Percentiles rank a stretch among this genome's conserved stretches.
Conservation (phyloP, 2,888 invertebrate species). For the Zygothrica quintamaculata region DNA sequence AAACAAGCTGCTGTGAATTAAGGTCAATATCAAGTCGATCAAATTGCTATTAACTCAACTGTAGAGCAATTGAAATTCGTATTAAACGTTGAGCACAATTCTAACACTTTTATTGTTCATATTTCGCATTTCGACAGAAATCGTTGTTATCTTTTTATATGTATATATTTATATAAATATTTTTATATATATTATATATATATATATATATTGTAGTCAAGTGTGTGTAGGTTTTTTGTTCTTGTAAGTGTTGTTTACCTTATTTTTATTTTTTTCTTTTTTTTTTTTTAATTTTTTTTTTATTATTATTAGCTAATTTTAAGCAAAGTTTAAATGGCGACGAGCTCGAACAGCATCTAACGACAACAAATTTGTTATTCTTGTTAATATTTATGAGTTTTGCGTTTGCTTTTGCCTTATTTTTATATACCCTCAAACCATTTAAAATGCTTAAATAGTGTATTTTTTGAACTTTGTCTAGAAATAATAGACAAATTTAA, state of each 20-base stretch:
- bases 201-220: not conserved
- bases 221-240: constrained; percentile 34
- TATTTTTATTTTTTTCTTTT: constrained; percentile 24
- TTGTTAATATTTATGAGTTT: constrained; percentile 62
- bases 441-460: no score
- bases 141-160: constrained; percentile 2
- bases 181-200: not conserved
- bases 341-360: constrained; percentile 47
- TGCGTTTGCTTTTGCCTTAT: constrained; percentile 42
- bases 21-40: no score
- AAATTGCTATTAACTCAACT: no score
- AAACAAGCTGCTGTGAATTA: no score
- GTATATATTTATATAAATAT: no score
- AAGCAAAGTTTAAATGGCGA: constrained; percentile 68
- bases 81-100: not conserved
- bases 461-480: no score
- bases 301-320: constrained; percentile 73
- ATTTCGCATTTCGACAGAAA: constrained; percentile 41
- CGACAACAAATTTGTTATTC: constrained; percentile 41
- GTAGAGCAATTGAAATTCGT: constrained; percentile 32
- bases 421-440: constrained; percentile 16
- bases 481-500: no score
- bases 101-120: constrained; percentile 2
- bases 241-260: constrained; percentile 50
- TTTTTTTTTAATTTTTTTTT: constrained; percentile 32